These are phyloP conservation scores for Rhipidura dahli DNA, from an alignment of 2,113 vertebrate genomes.

Conservation along the genomic window DNA sequence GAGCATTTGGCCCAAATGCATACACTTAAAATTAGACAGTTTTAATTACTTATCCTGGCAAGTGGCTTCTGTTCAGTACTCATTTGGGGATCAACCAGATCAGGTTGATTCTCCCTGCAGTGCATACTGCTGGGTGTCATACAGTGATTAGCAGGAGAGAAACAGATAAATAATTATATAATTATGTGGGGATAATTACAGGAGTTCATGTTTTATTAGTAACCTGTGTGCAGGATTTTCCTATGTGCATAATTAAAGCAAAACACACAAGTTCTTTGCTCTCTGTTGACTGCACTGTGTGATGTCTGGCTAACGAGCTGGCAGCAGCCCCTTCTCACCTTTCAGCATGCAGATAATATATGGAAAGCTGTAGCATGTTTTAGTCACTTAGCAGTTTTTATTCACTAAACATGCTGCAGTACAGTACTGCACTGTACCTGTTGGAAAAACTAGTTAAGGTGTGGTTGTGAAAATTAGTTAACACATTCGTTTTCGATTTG, in stretches of 20 bases:
- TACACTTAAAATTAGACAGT: not conserved
- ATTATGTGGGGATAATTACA: not conserved
- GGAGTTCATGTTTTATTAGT: not conserved
- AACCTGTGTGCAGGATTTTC: not conserved
- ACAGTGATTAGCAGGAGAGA: not conserved
- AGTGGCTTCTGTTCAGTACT: not conserved
- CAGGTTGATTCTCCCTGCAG: not conserved
- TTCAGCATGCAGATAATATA: not conserved
- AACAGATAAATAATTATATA: not conserved
- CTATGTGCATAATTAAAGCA: not conserved
- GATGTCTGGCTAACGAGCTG: not conserved
- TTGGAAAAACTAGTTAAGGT: not conserved
- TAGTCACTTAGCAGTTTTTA: not conserved
- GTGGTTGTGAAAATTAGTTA: not conserved
- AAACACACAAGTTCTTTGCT: not conserved
- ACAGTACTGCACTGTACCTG: not conserved
- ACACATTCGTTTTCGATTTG: not conserved
- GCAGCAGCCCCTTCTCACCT: not conserved
- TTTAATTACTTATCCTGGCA: not conserved
- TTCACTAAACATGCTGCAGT: not conserved
- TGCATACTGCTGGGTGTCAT: not conserved
- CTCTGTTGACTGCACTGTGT: not conserved
- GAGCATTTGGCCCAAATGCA: not conserved
- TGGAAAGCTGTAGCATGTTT: not conserved
- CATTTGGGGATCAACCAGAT: not conserved